Conservation (phyloP, 1,140 invertebrate species). For the Drosophila paulistorum region DNA sequence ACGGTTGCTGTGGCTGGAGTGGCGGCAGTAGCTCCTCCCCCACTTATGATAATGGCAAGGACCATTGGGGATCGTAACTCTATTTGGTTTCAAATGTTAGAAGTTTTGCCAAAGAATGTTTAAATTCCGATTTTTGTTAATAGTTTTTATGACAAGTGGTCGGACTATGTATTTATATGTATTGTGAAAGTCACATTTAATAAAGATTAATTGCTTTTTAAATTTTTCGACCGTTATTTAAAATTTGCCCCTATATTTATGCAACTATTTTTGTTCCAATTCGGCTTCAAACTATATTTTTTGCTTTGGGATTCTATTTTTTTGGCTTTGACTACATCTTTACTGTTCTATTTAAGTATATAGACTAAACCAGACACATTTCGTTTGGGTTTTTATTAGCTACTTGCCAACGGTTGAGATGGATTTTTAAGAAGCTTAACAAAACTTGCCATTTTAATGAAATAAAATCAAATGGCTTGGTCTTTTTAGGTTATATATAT, state of each 20-base stretch:
- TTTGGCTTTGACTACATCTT: no score
- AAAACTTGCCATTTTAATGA: no score
- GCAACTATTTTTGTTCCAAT: no score
- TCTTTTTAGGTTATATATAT: conserved; percentile 80
- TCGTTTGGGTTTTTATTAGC: no score
- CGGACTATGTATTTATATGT: not conserved
- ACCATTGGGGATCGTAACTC: conserved; percentile 65
- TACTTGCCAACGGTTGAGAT: no score
- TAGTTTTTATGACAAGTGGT: not conserved
- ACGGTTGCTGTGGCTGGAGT: conserved; percentile 64
- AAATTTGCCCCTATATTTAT: no score
- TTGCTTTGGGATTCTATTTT: no score
- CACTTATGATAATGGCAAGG: conserved; percentile 58
- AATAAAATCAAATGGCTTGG: not conserved
- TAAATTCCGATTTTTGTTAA: not conserved
- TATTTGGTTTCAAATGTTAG: not conserved
- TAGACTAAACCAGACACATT: no score
- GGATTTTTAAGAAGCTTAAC: no score
- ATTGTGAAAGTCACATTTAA: not conserved
- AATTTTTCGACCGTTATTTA: no score
- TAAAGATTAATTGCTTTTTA: not conserved
- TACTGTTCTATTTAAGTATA: no score
- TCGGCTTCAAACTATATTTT: no score
- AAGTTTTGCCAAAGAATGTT: conserved; percentile 24
- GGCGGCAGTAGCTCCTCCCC: conserved; percentile 68